Evolutionary conservation across 2,113 vertebrate genomes (phyloP).

Genomic region (Lagopus muta): DNA sequence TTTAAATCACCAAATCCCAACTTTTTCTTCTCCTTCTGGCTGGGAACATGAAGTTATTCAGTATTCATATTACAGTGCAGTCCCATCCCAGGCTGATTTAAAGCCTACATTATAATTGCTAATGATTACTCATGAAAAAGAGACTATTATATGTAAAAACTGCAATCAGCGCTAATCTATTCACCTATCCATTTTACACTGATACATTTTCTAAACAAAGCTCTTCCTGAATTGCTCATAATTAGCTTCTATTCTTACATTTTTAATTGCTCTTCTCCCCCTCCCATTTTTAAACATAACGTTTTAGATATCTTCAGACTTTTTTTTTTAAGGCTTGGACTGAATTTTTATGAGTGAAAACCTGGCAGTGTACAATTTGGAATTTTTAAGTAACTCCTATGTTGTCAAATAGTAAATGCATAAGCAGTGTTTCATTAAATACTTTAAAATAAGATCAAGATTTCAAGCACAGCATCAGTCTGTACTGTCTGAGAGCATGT

Average conservation of each 20-base stretch:
- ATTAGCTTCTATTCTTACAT: slow-evolving; percentile 78
- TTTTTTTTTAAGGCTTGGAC: neutral
- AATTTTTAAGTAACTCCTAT: slow-evolving; percentile 31
- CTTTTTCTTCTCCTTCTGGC: slow-evolving; percentile 51
- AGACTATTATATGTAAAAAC: slow-evolving; percentile 77
- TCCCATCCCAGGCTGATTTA: slow-evolving; percentile 67
- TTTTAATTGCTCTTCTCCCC: slow-evolving; percentile 69
- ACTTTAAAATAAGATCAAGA: slow-evolving; percentile 43
- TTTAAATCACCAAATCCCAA: neutral
- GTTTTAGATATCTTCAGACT: slow-evolving; percentile 14
- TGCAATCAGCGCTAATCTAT: slow-evolving; percentile 78
- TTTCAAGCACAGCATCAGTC: neutral
- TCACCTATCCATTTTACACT: slow-evolving; percentile 74
- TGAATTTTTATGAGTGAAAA: slow-evolving; percentile 62
- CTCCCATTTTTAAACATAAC: slow-evolving; percentile 44
- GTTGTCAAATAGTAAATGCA: slow-evolving; percentile 61
- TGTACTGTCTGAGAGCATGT: neutral
- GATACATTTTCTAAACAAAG: slow-evolving; percentile 79
- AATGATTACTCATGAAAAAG: slow-evolving; percentile 80
- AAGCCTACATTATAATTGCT: slow-evolving; percentile 79
- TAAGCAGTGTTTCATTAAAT: slow-evolving; percentile 36
- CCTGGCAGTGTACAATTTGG: slow-evolving; percentile 14
- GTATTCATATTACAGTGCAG: slow-evolving; percentile 69
- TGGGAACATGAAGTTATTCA: slow-evolving; percentile 58
- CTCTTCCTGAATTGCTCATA: slow-evolving; percentile 73